phyloP scores from a whole-genome alignment of 2,797 vertebrate genomes.

The Sebastes paucispinis region DNA sequence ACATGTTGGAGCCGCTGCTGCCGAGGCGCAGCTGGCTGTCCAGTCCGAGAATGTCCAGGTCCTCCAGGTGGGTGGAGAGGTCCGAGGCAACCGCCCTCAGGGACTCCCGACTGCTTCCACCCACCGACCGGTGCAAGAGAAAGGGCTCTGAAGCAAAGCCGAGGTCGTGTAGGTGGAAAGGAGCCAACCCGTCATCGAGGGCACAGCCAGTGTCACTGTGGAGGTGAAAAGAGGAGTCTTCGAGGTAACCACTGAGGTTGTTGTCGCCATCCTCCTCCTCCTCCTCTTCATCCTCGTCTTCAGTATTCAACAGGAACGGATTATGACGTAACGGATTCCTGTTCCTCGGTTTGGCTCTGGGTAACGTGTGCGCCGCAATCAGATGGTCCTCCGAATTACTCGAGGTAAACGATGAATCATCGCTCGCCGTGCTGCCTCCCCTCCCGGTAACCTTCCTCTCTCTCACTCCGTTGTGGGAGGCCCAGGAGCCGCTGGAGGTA shows the following conservation, averaged over 20 bases:
- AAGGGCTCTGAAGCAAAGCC: slow-evolving; percentile 84
- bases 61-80: slow-evolving; percentile 70
- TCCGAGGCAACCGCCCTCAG: slow-evolving; percentile 65
- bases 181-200: slow-evolving; percentile 39
- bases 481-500: slow-evolving; percentile 66
- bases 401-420: slow-evolving; percentile 80
- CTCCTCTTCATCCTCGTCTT: slow-evolving; percentile 81
- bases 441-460: slow-evolving; percentile 58
- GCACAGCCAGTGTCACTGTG: slow-evolving; percentile 70
- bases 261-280: slow-evolving; percentile 85
- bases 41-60: slow-evolving; percentile 85
- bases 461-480: slow-evolving; percentile 51
- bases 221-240: slow-evolving; percentile 85
- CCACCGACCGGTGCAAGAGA: slow-evolving; percentile 82
- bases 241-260: slow-evolving; percentile 82
- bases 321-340: slow-evolving; percentile 85
- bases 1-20: slow-evolving; percentile 88
- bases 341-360: slow-evolving; percentile 60
- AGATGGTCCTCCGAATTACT: slow-evolving; percentile 81
- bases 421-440: slow-evolving; percentile 76
- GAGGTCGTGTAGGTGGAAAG: slow-evolving; percentile 78
- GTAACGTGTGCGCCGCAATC: slow-evolving; percentile 66
- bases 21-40: slow-evolving; percentile 76
- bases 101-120: slow-evolving; percentile 70
- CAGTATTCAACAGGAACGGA: slow-evolving; percentile 88